Evolutionary conservation across 2,888 invertebrate species (phyloP).

Genomic region (Leucoptera coffeella): DNA sequence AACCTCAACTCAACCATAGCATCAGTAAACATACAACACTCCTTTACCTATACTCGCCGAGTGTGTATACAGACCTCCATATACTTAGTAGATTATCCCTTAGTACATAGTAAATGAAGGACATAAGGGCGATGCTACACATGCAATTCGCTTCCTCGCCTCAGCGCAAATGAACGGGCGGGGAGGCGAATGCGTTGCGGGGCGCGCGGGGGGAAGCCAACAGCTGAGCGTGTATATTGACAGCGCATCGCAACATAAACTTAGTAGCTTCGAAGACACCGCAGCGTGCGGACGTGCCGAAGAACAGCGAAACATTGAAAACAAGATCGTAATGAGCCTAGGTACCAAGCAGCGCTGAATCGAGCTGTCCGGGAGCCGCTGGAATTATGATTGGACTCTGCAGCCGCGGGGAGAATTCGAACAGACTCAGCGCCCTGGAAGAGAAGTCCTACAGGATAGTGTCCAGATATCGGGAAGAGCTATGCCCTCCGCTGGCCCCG

Average conservation of each 20-base stretch:
- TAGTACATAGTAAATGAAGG: too few species aligned
- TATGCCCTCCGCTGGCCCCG: constrained; percentile 24
- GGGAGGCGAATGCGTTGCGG: constrained; percentile 20
- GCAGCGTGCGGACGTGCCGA: constrained; percentile 37
- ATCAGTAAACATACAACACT: too few species aligned
- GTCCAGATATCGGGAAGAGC: constrained; percentile 45
- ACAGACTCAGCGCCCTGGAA: constrained; percentile 38
- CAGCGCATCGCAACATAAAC: constrained; percentile 42
- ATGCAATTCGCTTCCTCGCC: too few species aligned
- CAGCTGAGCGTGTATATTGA: constrained; percentile 60
- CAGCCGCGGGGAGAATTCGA: constrained; percentile 38
- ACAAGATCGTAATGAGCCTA: constrained; percentile 45
- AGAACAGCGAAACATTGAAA: too few species aligned
- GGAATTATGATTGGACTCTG: constrained; percentile 51
- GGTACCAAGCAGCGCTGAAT: constrained; percentile 29
- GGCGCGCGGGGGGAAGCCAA: constrained; percentile 34
- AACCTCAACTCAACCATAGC: too few species aligned
- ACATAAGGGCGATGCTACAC: too few species aligned
- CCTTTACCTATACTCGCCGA: too few species aligned
- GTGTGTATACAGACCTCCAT: too few species aligned
- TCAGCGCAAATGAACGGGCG: too few species aligned
- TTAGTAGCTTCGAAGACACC: constrained; percentile 51
- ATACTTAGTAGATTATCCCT: too few species aligned
- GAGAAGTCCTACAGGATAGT: constrained; percentile 44
- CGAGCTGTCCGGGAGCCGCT: constrained; percentile 38